These are phyloP conservation scores for Prochilodus magdalenae DNA, from an alignment of 2,113 vertebrate genomes.

Conservation along the genomic window DNA sequence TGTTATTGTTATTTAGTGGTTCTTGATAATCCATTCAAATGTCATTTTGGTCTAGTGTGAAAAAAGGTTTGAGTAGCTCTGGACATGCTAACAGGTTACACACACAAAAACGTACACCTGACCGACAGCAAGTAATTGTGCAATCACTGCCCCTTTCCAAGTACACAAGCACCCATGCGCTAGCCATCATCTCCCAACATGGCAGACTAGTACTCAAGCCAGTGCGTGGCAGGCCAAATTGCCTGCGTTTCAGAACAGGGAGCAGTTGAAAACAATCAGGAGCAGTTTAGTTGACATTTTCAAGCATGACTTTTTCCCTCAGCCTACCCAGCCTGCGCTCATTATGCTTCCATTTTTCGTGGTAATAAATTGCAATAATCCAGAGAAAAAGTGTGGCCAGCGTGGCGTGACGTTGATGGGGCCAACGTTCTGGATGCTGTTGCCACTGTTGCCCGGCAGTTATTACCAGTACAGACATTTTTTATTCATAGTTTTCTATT, in stretches of 20 bases:
- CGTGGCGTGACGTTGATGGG: conserved; percentile 72
- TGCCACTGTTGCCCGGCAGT: conserved; percentile 68
- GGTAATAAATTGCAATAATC: conserved; percentile 83
- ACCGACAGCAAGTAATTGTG: conserved; percentile 16
- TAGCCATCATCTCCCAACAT: conserved; percentile 72
- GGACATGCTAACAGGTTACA: background rate
- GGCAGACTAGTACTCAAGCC: conserved; percentile 61
- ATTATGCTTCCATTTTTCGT: conserved; percentile 76
- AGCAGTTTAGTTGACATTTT: conserved; percentile 78
- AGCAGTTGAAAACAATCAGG: conserved; percentile 76
- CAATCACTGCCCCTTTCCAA: conserved; percentile 29
- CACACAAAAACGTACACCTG: background rate
- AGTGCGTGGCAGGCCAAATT: conserved; percentile 65
- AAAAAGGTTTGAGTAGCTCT: background rate
- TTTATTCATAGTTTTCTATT: conserved; percentile 79
- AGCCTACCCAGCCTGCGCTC: conserved; percentile 61
- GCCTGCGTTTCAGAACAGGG: conserved; percentile 69
- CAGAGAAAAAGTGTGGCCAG: conserved; percentile 67
- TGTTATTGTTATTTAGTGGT: background rate
- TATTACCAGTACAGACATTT: conserved; percentile 77
- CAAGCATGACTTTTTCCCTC: conserved; percentile 76
- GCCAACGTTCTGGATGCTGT: conserved; percentile 68
- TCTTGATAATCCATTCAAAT: background rate
- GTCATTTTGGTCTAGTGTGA: background rate
- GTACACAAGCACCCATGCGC: conserved; percentile 64